Percentiles rank a stretch among this genome's conserved stretches.
Conservation (phyloP, 2,113 vertebrate genomes). For the Sitta europaea region DNA sequence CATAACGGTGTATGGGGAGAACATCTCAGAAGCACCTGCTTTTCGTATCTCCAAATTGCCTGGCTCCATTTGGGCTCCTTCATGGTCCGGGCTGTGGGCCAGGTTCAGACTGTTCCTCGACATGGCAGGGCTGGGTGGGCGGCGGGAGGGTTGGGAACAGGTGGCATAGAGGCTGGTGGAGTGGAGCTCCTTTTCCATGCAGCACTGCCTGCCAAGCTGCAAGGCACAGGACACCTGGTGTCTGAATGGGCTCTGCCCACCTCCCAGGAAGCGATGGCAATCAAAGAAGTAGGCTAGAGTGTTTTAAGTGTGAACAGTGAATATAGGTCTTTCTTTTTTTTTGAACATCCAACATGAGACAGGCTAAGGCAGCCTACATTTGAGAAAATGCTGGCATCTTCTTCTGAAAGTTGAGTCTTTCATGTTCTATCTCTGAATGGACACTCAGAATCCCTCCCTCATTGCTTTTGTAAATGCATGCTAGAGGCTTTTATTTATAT, state of each 20-base stretch:
- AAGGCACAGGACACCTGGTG: background rate
- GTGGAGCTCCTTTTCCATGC: background rate
- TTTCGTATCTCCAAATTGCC: background rate
- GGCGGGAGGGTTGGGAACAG: background rate
- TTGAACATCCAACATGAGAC: background rate
- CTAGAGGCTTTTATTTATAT: background rate
- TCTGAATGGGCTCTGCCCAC: background rate
- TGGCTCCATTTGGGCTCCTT: background rate
- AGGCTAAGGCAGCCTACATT: background rate
- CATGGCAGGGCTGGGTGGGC: background rate
- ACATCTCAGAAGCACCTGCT: background rate
- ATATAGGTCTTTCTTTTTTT: background rate
- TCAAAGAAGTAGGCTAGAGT: background rate
- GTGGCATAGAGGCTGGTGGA: background rate
- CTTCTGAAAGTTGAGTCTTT: background rate
- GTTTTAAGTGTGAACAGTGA: background rate
- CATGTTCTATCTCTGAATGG: background rate
- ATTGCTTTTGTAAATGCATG: background rate
- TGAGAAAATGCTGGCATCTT: background rate
- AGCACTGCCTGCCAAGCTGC: background rate
- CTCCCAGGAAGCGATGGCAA: background rate
- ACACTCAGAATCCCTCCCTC: background rate
- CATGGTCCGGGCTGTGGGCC: background rate
- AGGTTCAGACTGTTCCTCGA: constrained; percentile 25
- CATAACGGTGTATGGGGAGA: background rate